A percentile compares a stretch with the other conserved stretches of the same genome.
phyloP scores from a whole-genome alignment of 64 coral and sea anemone species.

The Orbicella faveolata region DNA sequence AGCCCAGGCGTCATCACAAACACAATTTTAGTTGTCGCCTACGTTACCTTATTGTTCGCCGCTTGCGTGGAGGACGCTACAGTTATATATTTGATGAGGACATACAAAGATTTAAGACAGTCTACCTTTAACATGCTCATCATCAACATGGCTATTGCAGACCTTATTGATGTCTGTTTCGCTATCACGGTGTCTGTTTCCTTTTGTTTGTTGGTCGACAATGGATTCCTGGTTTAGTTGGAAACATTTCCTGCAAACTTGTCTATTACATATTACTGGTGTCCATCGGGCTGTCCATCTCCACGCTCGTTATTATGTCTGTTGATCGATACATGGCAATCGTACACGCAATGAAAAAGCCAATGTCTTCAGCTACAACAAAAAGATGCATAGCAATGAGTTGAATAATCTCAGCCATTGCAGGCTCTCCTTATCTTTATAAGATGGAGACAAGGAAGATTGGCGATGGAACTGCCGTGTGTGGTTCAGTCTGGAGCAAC shows the following conservation, averaged over 20 bases:
- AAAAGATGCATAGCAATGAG: not conserved
- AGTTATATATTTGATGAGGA: constrained; percentile 40
- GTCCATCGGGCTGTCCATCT: constrained; percentile 49
- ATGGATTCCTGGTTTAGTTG: constrained; percentile 37
- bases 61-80: not conserved
- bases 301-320: constrained; percentile 65
- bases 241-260: constrained; percentile 64
- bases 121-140: constrained; percentile 63
- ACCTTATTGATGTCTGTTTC: constrained; percentile 50
- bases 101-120: not conserved
- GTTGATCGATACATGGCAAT: constrained; percentile 53
- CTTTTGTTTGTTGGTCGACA: constrained; percentile 11
- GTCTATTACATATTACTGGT: constrained; percentile 8
- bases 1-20: not conserved
- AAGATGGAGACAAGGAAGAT: constrained; percentile 3
- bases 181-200: not conserved
- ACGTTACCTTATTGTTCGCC: not conserved
- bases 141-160: constrained; percentile 67
- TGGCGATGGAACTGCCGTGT: not conserved
- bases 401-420: constrained; percentile 3
- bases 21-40: not conserved
- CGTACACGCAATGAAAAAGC: not conserved
- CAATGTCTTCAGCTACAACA: constrained; percentile 9
- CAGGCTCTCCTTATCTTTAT: not conserved
- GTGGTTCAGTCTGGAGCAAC: not conserved